Conservation (phyloP, 2,888 invertebrate genomes). For the Nebria brevicollis region DNA sequence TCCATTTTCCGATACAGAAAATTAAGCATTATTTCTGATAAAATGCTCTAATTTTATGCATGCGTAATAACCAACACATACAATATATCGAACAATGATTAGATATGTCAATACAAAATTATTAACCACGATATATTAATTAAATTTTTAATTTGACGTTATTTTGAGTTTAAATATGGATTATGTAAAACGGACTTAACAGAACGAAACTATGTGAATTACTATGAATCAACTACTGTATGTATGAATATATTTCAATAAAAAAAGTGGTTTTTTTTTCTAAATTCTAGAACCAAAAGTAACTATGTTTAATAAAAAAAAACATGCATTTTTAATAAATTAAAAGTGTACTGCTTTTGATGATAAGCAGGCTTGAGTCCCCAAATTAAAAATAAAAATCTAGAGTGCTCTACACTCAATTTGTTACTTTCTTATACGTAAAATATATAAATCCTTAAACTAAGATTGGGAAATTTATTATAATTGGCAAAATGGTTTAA, state of each 20-base stretch:
- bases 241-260: background rate
- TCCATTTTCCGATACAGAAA: too few relatives aligned
- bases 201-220: background rate
- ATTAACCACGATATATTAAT: too few relatives aligned
- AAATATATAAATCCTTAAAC: background rate
- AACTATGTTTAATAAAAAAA: constrained; percentile 9
- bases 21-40: too few relatives aligned
- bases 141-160: too few relatives aligned
- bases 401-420: background rate
- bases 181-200: background rate
- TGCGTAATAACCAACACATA: too few relatives aligned
- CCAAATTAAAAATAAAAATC: background rate
- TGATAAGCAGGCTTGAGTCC: background rate
- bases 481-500: background rate
- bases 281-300: constrained; percentile 13
- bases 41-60: too few relatives aligned
- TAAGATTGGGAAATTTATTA: background rate
- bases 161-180: too few relatives aligned
- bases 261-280: background rate
- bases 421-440: too few relatives aligned
- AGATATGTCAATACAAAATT: too few relatives aligned
- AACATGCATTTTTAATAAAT: background rate
- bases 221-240: background rate
- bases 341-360: background rate
- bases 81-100: too few relatives aligned